A percentile compares a stretch with the other conserved stretches of the same genome.
Evolutionary conservation across 2,113 vertebrate species (phyloP).

Genomic region (Pituophis catenifer): DNA sequence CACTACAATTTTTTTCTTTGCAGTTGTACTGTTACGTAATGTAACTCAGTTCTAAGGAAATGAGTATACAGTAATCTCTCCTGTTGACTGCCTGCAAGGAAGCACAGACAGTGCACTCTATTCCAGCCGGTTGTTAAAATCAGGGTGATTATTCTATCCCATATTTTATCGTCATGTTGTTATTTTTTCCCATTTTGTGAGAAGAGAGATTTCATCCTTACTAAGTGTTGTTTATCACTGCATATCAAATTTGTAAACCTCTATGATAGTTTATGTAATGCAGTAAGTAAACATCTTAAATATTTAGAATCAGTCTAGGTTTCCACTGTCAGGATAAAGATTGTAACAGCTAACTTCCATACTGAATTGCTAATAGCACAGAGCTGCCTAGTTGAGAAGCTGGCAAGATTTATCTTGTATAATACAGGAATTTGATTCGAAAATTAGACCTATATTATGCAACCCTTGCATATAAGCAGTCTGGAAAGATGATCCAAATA

Average conservation of each 20-base stretch:
- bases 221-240: background rate
- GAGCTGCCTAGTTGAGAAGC: background rate
- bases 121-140: background rate
- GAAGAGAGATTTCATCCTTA: background rate
- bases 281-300: background rate
- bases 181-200: background rate
- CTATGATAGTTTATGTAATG: background rate
- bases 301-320: background rate
- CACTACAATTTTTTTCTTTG: background rate
- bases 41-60: background rate
- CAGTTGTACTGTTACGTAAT: background rate
- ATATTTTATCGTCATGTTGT: background rate
- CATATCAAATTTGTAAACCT: background rate
- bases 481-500: background rate
- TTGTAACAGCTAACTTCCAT: background rate
- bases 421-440: background rate
- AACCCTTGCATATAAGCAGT: background rate
- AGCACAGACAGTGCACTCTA: background rate
- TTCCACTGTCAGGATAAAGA: background rate
- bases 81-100: background rate
- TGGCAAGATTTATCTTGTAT: background rate
- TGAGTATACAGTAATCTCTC: background rate
- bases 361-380: background rate
- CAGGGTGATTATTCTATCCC: background rate
- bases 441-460: background rate